Evolutionary conservation across 1,140 invertebrate genomes (phyloP).

Genomic region (Ditylenchus dipsaci): DNA sequence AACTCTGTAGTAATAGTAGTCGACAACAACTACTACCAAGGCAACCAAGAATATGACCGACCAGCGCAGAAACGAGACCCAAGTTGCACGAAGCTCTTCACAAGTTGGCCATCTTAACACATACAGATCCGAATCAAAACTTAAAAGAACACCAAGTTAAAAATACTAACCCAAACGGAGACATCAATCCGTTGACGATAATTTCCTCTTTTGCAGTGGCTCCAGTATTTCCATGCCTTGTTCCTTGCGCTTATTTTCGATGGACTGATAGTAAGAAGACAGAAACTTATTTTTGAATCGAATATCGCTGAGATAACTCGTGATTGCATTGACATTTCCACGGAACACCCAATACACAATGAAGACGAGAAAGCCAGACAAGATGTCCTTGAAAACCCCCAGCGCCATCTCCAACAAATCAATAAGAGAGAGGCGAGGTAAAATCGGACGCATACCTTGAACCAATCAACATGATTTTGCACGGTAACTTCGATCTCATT

Average conservation of each 20-base stretch:
- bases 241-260: not conserved
- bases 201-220: not conserved
- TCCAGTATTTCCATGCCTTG: not conserved
- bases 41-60: slow-evolving; percentile 22
- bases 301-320: not conserved
- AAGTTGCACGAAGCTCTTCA: slow-evolving; percentile 10
- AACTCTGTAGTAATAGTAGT: slow-evolving; percentile 35
- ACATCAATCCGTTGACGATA: no score
- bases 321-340: not conserved
- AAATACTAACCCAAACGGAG: no score
- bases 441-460: slow-evolving; percentile 2
- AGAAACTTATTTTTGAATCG: not conserved
- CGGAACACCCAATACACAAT: slow-evolving; percentile 9
- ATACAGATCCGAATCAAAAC: not conserved
- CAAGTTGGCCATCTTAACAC: slow-evolving; percentile 8
- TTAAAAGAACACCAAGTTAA: not conserved
- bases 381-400: slow-evolving; percentile 11
- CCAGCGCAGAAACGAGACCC: slow-evolving; percentile 14
- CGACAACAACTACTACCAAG: slow-evolving; percentile 5
- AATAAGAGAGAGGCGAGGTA: not conserved
- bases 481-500: slow-evolving; percentile 32
- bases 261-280: not conserved
- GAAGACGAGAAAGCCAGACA: slow-evolving; percentile 30
- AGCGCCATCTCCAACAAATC: not conserved
- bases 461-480: slow-evolving; percentile 14